Conservation (phyloP, 2,888 invertebrate genomes). For the Vandiemenella viatica region DNA sequence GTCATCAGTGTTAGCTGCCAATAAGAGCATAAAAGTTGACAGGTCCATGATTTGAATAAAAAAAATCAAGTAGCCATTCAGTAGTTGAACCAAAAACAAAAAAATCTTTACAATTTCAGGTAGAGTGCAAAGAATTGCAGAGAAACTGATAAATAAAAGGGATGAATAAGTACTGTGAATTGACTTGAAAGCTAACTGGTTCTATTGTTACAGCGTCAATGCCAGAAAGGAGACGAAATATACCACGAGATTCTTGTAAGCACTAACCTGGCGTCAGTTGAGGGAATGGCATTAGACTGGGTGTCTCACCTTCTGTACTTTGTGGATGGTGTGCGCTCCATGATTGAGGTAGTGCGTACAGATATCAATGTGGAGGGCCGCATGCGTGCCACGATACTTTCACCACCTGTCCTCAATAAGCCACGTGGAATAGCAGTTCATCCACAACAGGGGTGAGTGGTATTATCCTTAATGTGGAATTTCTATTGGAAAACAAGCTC, state of each 20-base stretch:
- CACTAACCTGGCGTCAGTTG: slow-evolving; percentile 60
- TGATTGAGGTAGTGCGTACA: slow-evolving; percentile 67
- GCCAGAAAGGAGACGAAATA: slow-evolving; percentile 40
- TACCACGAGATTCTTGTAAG: slow-evolving; percentile 56
- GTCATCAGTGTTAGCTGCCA: no score
- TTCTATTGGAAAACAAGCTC: no score
- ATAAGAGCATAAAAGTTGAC: no score
- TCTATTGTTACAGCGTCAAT: slow-evolving; percentile 44
- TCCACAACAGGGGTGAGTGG: slow-evolving; percentile 49
- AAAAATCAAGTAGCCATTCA: no score
- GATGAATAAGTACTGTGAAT: no score
- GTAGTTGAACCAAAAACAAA: no score
- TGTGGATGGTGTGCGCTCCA: slow-evolving; percentile 62
- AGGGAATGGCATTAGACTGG: slow-evolving; percentile 84
- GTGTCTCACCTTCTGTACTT: slow-evolving; percentile 74
- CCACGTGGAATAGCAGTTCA: slow-evolving; percentile 74
- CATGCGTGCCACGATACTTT: slow-evolving; percentile 63
- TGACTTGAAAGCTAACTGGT: no score
- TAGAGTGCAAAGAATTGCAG: no score
- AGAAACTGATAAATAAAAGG: no score
- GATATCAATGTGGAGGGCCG: slow-evolving; percentile 44
- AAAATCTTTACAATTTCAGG: no score
- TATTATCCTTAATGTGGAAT: no score
- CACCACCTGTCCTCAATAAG: slow-evolving; percentile 45
- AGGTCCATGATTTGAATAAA: no score